phyloP scores from a whole-genome alignment of 2,888 invertebrate species.

The Tachina lurida region DNA sequence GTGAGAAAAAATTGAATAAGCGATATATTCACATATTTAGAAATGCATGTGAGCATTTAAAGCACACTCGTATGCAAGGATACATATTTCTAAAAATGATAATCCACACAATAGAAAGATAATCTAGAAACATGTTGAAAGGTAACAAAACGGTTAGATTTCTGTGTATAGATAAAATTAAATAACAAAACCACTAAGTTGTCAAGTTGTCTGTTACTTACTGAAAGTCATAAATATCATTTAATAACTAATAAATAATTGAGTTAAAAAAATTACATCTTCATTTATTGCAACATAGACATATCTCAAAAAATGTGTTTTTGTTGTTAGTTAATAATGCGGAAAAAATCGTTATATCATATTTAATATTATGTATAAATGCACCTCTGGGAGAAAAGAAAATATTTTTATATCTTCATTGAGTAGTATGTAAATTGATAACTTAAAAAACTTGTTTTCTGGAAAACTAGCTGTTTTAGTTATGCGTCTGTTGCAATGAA shows the following conservation, averaged over 20 bases:
- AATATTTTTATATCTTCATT: too few relatives aligned
- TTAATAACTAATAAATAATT: neutral
- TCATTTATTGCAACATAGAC: too few relatives aligned
- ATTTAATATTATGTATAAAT: too few relatives aligned
- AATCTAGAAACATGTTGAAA: constrained; percentile 3
- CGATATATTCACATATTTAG: neutral
- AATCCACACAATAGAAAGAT: neutral
- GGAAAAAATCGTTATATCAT: too few relatives aligned
- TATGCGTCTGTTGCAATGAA: too few relatives aligned
- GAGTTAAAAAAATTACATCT: neutral
- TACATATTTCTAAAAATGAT: neutral
- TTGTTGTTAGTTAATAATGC: too few relatives aligned
- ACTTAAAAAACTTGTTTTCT: too few relatives aligned
- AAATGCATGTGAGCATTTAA: neutral
- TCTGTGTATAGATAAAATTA: neutral
- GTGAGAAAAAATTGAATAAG: too few relatives aligned
- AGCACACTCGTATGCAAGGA: neutral
- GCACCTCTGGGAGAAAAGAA: too few relatives aligned
- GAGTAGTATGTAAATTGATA: too few relatives aligned
- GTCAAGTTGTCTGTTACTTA: neutral
- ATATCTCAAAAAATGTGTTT: too few relatives aligned
- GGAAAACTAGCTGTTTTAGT: too few relatives aligned
- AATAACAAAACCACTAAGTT: neutral
- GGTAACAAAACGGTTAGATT: neutral
- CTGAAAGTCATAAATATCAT: constrained; percentile 1